Base-by-base conservation (phyloP, 2,888 invertebrate species). In the Anodontia alba region DNA sequence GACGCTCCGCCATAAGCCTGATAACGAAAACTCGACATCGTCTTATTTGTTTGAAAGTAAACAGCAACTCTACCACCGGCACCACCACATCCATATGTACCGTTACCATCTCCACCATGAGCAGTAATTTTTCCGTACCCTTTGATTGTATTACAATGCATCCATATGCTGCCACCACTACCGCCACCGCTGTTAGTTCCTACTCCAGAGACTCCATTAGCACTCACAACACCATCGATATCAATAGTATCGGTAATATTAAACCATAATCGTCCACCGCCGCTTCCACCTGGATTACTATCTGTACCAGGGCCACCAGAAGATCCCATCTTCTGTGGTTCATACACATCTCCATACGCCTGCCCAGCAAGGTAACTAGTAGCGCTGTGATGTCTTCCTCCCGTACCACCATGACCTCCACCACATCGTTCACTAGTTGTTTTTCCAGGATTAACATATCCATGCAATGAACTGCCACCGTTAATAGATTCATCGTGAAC, bases 191-290 rank as follows among this genome's bases (percentile, higher is more conserved):
- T 85, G 12, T 81, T 84, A 31, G 68, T 73, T 33, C 68, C 72
- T 8, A 70, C 57, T 0, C 85, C 87, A 51, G 82, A 74, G 12
- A 77, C 83, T 15, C 91, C 91, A 80, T 88, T 81, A 10, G 90
- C 89, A 77, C 87, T 89, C 3, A 91, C 86, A 51, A 88, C 81
- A 10, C 91, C 91, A 81, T 91, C 91, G 68, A 91, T 89, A 43
- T 86, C 80, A 51, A 91, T 89, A 20, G 86, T 78, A n/a, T 88
- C 84, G 36, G 91, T 90, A 10, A 91, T 89, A 72, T 91, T 91
- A 83, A 91, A 88, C 90, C 90, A 90, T 8, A 91, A 83, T 15
- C 89, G 71, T 33, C 91, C 91, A 0, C 91, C 91, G n/a, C 91
- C 91, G 20, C 76, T 66, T 20, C 91, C 90, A 15, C 90, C 91